A percentile compares a stretch with the other conserved stretches of the same genome.
These are phyloP conservation scores for Emys orbicularis DNA, from an alignment of 2,797 vertebrate genomes.

Conservation along the genomic window DNA sequence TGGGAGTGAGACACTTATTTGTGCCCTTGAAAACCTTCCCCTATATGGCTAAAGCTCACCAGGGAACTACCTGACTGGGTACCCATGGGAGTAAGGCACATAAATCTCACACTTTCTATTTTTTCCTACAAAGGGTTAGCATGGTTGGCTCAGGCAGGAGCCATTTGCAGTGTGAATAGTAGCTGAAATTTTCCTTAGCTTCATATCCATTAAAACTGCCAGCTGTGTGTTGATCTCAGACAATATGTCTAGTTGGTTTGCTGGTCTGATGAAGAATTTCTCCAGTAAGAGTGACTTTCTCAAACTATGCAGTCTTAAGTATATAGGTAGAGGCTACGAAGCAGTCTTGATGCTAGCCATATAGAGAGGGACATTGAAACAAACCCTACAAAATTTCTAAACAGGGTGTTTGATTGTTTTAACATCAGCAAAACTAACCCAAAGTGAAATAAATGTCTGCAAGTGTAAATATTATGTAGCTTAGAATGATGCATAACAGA, in stretches of 20 bases:
- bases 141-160: not conserved
- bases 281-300: not conserved
- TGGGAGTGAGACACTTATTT: not conserved
- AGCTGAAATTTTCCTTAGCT: not conserved
- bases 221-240: not conserved
- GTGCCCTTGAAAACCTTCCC: not conserved
- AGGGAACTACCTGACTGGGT: not conserved
- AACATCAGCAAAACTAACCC: not conserved
- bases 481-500: not conserved
- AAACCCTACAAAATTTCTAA: not conserved
- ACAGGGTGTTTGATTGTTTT: not conserved
- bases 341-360: rapidly evolving
- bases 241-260: not conserved
- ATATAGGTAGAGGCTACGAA: not conserved
- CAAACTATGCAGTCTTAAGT: not conserved
- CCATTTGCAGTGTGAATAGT: not conserved
- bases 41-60: not conserved
- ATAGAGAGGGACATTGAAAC: not conserved
- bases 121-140: not conserved
- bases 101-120: not conserved
- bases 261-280: not conserved
- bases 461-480: not conserved
- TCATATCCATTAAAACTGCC: not conserved
- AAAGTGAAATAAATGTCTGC: not conserved
- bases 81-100: not conserved